Percentiles rank a stretch among this genome's conserved stretches.
phyloP scores from a whole-genome alignment of 2,888 invertebrate species.

The Micoletzkya japonica region DNA sequence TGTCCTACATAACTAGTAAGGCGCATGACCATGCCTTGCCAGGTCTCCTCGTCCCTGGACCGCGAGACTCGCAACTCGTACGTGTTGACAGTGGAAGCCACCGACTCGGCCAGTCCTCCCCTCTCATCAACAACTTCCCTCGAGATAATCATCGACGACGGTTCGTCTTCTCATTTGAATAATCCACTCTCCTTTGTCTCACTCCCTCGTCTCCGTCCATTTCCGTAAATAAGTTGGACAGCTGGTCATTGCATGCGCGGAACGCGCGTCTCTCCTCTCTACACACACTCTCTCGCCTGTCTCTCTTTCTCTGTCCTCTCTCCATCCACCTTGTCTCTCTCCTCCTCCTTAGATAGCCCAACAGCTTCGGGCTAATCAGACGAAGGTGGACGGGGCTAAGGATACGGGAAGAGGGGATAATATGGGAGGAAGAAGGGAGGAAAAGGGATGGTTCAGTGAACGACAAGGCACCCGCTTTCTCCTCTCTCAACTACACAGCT shows the following conservation, averaged over 20 bases:
- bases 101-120: conserved; percentile 86
- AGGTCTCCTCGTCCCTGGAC: conserved; percentile 71
- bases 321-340: background rate
- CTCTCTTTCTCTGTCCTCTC: conserved; percentile 5
- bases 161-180: conserved; percentile 37
- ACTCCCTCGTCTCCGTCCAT: conserved; percentile 28
- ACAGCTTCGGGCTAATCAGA: conserved; percentile 5
- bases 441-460: conserved; percentile 65
- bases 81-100: conserved; percentile 85
- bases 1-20: conserved; percentile 58
- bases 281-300: no score
- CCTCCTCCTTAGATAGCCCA: conserved; percentile 9
- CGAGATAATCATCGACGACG: conserved; percentile 90
- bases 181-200: conserved; percentile 9
- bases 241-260: conserved; percentile 32
- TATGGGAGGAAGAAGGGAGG: background rate
- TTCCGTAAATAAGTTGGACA: conserved; percentile 44
- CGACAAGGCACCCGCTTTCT: conserved; percentile 60
- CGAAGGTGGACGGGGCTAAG: background rate
- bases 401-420: conserved; percentile 9
- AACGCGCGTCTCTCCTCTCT: no score
- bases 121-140: conserved; percentile 91
- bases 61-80: conserved; percentile 80
- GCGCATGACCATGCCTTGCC: background rate
- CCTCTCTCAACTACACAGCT: conserved; percentile 76